Conservation (phyloP, 2,113 vertebrate species). For the Siniperca knerii region DNA sequence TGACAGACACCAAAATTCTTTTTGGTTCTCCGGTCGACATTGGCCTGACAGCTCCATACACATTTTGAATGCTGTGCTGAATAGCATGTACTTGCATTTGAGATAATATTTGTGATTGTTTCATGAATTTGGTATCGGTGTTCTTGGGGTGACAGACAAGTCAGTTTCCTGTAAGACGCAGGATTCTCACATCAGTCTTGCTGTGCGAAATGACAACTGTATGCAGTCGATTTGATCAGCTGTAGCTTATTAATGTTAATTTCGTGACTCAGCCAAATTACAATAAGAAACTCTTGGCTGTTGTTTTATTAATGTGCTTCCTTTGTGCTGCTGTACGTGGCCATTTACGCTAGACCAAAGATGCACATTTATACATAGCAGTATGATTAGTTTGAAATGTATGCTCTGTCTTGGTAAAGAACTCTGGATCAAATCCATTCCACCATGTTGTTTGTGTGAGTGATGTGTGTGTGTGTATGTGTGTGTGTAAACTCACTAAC, state of each 20-base stretch:
- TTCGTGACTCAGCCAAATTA: not conserved
- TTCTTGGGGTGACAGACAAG: not conserved
- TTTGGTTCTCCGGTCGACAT: not conserved
- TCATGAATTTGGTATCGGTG: not conserved
- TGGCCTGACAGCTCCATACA: not conserved
- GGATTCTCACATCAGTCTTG: not conserved
- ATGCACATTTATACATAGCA: not conserved
- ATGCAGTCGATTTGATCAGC: slow-evolving; percentile 7
- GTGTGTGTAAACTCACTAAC: slow-evolving; percentile 17
- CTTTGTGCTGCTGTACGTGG: not conserved
- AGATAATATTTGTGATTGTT: not conserved
- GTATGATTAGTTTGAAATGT: not conserved
- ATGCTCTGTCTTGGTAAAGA: not conserved
- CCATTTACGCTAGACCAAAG: not conserved
- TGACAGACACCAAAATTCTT: not conserved
- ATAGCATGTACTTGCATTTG: not conserved
- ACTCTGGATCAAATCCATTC: slow-evolving; percentile 3
- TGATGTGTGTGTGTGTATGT: not conserved
- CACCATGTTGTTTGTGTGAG: not conserved
- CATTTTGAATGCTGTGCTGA: not conserved
- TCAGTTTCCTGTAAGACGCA: not conserved
- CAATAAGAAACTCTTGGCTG: not conserved
- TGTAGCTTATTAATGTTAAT: not conserved
- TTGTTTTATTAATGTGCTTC: not conserved
- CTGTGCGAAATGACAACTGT: slow-evolving; percentile 11